Evolutionary conservation across 2,113 vertebrate genomes (phyloP).

Genomic region (Rostratula benghalensis): DNA sequence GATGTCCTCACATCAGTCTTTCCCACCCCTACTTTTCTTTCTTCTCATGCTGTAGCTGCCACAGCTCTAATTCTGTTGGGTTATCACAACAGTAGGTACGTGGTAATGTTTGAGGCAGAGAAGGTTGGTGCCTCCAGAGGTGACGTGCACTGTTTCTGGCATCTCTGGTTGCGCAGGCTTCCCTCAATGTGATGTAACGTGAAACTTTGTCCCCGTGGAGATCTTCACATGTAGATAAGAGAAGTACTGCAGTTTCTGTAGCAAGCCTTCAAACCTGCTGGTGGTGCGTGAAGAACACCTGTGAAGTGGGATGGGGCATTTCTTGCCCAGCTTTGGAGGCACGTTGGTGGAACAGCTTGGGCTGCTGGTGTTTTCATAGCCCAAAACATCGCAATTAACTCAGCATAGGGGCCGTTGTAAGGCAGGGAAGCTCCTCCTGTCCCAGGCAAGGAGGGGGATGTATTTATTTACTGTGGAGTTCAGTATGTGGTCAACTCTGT

Average conservation of each 20-base stretch:
- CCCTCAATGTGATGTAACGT: neutral
- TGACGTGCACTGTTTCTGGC: neutral
- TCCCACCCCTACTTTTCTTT: neutral
- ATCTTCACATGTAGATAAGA: neutral
- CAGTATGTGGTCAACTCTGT: neutral
- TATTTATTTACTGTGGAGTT: neutral
- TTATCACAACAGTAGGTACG: fast-evolving
- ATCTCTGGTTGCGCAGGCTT: constrained; percentile 25
- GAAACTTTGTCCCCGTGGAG: constrained; percentile 34
- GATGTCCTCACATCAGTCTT: neutral
- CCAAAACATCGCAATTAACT: neutral
- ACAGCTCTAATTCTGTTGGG: neutral
- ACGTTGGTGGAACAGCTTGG: fast-evolving
- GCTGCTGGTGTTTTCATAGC: neutral
- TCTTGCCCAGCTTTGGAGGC: neutral
- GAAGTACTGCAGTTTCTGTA: neutral
- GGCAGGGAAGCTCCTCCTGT: neutral
- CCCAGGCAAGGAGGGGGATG: neutral
- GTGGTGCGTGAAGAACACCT: neutral
- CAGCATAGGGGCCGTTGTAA: neutral
- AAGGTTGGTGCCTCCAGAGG: neutral
- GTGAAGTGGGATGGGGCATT: neutral
- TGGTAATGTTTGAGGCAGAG: neutral
- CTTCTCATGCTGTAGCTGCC: neutral
- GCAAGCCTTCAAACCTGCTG: neutral